These are phyloP conservation scores for Malthinus seriepunctatus DNA, from an alignment of 2,888 invertebrate genomes.

Conservation along the genomic window DNA sequence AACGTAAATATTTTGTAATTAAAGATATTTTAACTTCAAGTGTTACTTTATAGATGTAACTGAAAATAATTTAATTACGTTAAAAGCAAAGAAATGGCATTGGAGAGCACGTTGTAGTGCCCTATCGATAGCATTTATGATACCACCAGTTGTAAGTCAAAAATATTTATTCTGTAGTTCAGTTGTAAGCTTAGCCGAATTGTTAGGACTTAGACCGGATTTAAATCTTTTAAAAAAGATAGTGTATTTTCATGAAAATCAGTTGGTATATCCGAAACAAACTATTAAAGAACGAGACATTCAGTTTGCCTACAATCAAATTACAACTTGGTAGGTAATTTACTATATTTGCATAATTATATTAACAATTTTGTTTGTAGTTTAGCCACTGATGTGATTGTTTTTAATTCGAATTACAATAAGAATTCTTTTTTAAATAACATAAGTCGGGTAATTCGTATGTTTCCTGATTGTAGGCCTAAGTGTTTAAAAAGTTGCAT, in stretches of 20 bases:
- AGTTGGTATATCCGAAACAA: slow-evolving; percentile 70
- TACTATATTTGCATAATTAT: not conserved
- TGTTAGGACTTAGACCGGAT: slow-evolving; percentile 69
- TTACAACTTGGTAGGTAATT: slow-evolving; percentile 64
- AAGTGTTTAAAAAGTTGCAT: slow-evolving; percentile 60
- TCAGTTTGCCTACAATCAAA: slow-evolving; percentile 77
- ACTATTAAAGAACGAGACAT: slow-evolving; percentile 70
- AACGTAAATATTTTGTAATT: slow-evolving; percentile 28
- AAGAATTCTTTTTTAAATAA: slow-evolving; percentile 66
- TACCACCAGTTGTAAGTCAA: slow-evolving; percentile 59
- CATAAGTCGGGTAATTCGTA: slow-evolving; percentile 63
- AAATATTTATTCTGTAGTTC: slow-evolving; percentile 69
- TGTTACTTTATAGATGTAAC: slow-evolving; percentile 30
- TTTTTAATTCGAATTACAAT: slow-evolving; percentile 76
- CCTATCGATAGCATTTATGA: slow-evolving; percentile 62
- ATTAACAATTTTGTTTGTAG: slow-evolving; percentile 48
- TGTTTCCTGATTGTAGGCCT: slow-evolving; percentile 67
- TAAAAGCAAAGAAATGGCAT: slow-evolving; percentile 77
- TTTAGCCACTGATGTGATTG: slow-evolving; percentile 66
- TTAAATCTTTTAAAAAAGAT: slow-evolving; percentile 63
- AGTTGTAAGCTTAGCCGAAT: slow-evolving; percentile 70
- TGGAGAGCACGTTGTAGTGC: slow-evolving; percentile 74
- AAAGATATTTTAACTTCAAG: slow-evolving; percentile 3
- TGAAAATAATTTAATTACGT: slow-evolving; percentile 57
- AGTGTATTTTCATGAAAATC: slow-evolving; percentile 79